Conservation (phyloP, 2,888 invertebrate species). For the Apocheima hispidaria region DNA sequence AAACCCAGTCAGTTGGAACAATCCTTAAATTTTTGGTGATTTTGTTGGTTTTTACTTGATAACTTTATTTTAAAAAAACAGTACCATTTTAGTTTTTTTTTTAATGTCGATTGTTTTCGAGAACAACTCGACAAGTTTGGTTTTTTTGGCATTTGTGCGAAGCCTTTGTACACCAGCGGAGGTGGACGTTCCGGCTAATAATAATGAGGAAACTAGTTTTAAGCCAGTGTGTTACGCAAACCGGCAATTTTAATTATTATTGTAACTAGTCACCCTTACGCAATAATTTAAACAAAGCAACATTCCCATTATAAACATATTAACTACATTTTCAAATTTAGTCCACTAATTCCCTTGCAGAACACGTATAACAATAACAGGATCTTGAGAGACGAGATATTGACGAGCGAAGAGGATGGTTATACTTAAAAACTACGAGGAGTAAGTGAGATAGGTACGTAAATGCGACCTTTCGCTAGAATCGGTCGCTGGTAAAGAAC, state of each 20-base stretch:
- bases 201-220: neutral
- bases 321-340: slow-evolving; percentile 50
- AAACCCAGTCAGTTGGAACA: no score
- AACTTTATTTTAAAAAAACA: no score
- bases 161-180: no score
- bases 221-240: neutral
- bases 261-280: neutral
- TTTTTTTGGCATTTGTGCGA: no score
- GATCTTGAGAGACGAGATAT: slow-evolving; percentile 63
- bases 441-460: slow-evolving; percentile 61
- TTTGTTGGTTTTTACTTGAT: no score
- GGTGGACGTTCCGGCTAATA: no score
- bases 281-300: neutral
- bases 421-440: slow-evolving; percentile 50
- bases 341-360: slow-evolving; percentile 71
- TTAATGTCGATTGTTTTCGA: no score
- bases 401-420: slow-evolving; percentile 54
- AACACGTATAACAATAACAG: slow-evolving; percentile 81
- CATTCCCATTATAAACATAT: slow-evolving; percentile 40
- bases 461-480: slow-evolving; percentile 79
- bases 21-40: no score
- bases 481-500: slow-evolving; percentile 72
- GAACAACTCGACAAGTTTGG: no score
- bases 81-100: no score
- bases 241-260: neutral